Conservation (phyloP, 2,113 vertebrate genomes). For the Caranx ignobilis region DNA sequence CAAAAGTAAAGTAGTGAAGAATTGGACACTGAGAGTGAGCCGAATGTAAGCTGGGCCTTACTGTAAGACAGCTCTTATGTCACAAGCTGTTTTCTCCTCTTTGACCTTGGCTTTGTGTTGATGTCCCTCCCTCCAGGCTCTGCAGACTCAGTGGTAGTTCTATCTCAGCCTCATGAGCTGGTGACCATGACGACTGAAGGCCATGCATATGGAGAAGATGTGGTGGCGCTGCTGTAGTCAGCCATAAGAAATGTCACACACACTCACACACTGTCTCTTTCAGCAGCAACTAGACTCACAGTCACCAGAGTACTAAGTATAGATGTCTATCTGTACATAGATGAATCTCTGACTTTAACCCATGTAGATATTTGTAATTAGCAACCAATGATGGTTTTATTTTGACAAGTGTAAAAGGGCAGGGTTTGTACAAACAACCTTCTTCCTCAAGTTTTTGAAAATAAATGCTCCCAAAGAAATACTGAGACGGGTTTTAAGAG, state of each 20-base stretch:
- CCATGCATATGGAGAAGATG: slow-evolving; percentile 85
- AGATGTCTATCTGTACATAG: slow-evolving; percentile 45
- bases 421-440: slow-evolving; percentile 65
- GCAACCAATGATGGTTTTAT: slow-evolving; percentile 65
- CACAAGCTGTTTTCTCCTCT: not conserved
- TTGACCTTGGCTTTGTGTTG: slow-evolving; percentile 20
- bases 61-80: not conserved
- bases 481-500: slow-evolving; percentile 69
- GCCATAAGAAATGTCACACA: slow-evolving; percentile 29
- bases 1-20: too few species aligned
- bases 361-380: slow-evolving; percentile 77
- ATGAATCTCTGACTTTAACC: slow-evolving; percentile 29
- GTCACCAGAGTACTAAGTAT: slow-evolving; percentile 18
- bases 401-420: slow-evolving; percentile 58
- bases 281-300: slow-evolving; percentile 10
- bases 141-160: slow-evolving; percentile 84
- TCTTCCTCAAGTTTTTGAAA: slow-evolving; percentile 54
- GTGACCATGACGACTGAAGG: slow-evolving; percentile 87
- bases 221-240: slow-evolving; percentile 83
- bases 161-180: slow-evolving; percentile 84
- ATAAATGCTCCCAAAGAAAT: slow-evolving; percentile 74
- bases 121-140: slow-evolving; percentile 62
- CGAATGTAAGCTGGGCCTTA: not conserved
- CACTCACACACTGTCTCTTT: slow-evolving; percentile 14
- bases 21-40: too few species aligned